A percentile compares a stretch with the other conserved stretches of the same genome.
Conservation (phyloP, 1,140 invertebrate species). For the Mamestra configurata region DNA sequence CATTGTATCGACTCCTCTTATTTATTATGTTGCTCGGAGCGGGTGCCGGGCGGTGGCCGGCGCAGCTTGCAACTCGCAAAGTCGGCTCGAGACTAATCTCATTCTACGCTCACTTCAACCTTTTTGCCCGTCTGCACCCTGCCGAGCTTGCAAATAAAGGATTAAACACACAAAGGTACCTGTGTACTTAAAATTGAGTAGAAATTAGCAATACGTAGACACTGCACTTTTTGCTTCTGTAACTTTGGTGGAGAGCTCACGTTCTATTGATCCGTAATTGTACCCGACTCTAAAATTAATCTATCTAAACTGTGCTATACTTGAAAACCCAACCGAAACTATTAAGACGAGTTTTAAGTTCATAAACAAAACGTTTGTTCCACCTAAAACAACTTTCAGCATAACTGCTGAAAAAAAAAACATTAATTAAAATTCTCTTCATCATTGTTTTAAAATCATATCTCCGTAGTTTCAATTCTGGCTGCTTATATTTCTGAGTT, state of each 20-base stretch:
- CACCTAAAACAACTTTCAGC: no score
- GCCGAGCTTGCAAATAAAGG: slow-evolving; percentile 46
- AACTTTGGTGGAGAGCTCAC: not conserved
- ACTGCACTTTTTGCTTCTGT: not conserved
- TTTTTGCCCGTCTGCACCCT: slow-evolving; percentile 72
- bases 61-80: slow-evolving; percentile 61
- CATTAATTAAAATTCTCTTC: no score
- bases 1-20: slow-evolving; percentile 70
- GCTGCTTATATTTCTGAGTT: not conserved
- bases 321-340: no score
- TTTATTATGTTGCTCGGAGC: slow-evolving; percentile 67
- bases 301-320: no score
- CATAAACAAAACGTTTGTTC: no score
- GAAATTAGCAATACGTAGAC: slow-evolving; percentile 11
- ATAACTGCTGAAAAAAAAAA: no score
- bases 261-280: no score
- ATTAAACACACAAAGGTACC: slow-evolving; percentile 36
- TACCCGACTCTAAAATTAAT: no score
- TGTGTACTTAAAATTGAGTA: slow-evolving; percentile 35
- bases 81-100: slow-evolving; percentile 62
- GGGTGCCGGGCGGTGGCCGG: slow-evolving; percentile 57
- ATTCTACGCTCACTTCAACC: slow-evolving; percentile 67
- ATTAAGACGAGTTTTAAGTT: no score
- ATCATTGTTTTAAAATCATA: not conserved
- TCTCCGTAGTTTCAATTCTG: not conserved